A percentile compares a stretch with the other conserved stretches of the same genome.
Conservation (phyloP, 2,888 invertebrate genomes). For the Masnerella sp. region DNA sequence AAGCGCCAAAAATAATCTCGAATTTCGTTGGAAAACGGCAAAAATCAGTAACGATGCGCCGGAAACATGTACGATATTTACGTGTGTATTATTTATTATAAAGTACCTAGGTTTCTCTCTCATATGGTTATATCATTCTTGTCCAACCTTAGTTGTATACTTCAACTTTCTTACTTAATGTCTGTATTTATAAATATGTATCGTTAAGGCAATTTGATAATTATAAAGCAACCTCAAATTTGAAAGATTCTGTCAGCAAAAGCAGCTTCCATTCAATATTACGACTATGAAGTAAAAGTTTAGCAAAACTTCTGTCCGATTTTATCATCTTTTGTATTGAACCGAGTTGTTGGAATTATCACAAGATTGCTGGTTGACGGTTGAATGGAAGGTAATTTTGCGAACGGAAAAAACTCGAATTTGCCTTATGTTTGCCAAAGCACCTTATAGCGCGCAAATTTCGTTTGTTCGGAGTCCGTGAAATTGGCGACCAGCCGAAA, state of each 20-base stretch:
- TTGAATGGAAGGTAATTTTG: too few relatives aligned
- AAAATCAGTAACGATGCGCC: conserved; percentile 75
- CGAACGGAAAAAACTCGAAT: conserved; percentile 4
- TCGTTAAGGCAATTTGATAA: conserved; percentile 67
- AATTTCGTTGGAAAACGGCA: conserved; percentile 70
- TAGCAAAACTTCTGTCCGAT: neutral
- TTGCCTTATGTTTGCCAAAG: conserved; percentile 7
- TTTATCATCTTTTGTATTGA: too few relatives aligned
- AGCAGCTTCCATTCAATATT: too few relatives aligned
- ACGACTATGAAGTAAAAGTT: too few relatives aligned
- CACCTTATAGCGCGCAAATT: conserved; percentile 69
- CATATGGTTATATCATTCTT: conserved; percentile 77
- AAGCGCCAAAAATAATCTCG: neutral
- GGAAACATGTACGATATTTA: conserved; percentile 74
- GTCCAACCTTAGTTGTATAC: conserved; percentile 76
- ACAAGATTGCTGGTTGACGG: too few relatives aligned
- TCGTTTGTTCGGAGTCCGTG: conserved; percentile 73
- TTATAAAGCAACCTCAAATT: conserved; percentile 12
- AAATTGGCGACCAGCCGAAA: conserved; percentile 73
- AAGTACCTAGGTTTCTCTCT: conserved; percentile 72
- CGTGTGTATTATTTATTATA: conserved; percentile 75
- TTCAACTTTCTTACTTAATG: conserved; percentile 77
- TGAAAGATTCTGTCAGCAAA: neutral
- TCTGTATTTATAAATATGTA: conserved; percentile 77
- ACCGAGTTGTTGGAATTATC: too few relatives aligned